Evolutionary conservation across 2,113 vertebrate genomes (phyloP), one percentile per base, ranked within the genome.

Genomic region (Elgaria multicarinata): DNA sequence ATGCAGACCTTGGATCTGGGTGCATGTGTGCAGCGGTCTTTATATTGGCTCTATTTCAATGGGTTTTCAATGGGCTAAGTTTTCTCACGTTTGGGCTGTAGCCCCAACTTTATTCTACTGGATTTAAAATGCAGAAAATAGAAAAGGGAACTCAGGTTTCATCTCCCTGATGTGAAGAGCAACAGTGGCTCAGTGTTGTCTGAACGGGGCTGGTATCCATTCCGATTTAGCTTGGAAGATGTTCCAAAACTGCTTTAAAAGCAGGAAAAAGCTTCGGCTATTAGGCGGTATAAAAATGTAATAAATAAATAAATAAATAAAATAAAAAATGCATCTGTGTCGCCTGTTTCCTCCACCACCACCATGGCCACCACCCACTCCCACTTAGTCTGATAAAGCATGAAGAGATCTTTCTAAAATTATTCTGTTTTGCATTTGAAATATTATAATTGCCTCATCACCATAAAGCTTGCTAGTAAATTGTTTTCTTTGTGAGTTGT

Each of bases 391-490:
- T 20, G 88, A 83, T 85, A 83, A 92, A 71, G 92, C 94, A 91
- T 46, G 31, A 72, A 85, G 91, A 89, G 75, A 90, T 24, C 31
- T 44, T 93, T 94, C 91, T 90, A 83, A 94, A 93, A 53, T 90
- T 85, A 91, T 95, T 92, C 94, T 92, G 33, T 31, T 22, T 93
- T 93, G 92, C 87, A 92, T 92, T 91, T 93, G 87, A 95, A 95
- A 94, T 84, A 93, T 87, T 87, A 88, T 93, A 93, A 95, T 94
- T 95, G 64, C 28, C 89, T 95, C 88, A 93, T 94, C 93, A 89
- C 53, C 90, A 95, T 95, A 92, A 94, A 91, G 69, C 92, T 90
- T 94, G 90, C 0, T 0, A 86, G 81, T 83, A 92, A 95, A 91
- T 87, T 89, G 50, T 91, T 94, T 91, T 89, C 72, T 93, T 87